Evolutionary conservation across 1,140 invertebrate genomes (phyloP).

Genomic region (Zaprionus davidi): DNA sequence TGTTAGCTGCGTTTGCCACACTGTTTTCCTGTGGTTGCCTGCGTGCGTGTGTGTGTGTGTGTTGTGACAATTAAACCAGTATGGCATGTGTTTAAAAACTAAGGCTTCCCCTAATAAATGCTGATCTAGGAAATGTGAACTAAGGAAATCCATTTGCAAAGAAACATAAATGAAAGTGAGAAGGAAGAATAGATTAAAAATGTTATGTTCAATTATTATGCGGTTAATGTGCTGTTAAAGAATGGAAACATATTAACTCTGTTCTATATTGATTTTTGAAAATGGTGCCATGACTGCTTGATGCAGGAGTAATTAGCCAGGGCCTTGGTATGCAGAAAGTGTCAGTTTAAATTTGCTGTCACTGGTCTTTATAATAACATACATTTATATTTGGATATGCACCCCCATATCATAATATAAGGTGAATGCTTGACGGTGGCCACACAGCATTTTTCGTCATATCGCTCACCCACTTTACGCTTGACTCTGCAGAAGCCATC

Average conservation of each 20-base stretch:
- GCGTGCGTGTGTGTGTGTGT: neutral
- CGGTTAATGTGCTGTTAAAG: neutral
- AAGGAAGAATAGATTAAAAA: neutral
- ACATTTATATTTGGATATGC: conserved; percentile 32
- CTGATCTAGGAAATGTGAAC: neutral
- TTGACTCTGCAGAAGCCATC: neutral
- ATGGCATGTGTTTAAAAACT: neutral
- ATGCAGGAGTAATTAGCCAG: no score
- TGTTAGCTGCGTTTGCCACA: neutral
- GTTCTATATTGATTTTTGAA: no score
- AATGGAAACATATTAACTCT: neutral
- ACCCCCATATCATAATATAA: conserved; percentile 22
- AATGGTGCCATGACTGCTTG: no score
- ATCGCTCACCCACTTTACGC: neutral
- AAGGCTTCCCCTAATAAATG: conserved; percentile 1
- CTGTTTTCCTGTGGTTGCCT: neutral
- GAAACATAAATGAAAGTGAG: neutral
- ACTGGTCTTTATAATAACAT: no score
- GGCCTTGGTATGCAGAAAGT: no score
- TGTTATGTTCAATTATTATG: neutral
- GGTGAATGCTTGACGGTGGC: conserved; percentile 11
- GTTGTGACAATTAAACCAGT: neutral
- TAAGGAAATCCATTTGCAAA: neutral
- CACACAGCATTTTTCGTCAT: neutral
- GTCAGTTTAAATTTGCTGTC: no score